Conservation (phyloP, 2,797 vertebrate species). For the Xenops minutus region DNA sequence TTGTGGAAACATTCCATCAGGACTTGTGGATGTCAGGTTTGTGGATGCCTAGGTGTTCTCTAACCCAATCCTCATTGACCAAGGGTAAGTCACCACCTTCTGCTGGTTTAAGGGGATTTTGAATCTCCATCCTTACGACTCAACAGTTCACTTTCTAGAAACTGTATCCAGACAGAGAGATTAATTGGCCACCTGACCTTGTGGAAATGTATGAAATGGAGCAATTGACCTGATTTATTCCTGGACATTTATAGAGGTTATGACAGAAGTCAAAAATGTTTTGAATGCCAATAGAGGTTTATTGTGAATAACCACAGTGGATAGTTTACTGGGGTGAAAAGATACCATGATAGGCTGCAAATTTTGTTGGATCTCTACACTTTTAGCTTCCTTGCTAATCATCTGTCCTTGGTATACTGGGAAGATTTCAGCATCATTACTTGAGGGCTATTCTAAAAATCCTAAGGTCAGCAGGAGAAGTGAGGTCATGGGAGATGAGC, state of each 20-base stretch:
- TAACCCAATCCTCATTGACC: not conserved
- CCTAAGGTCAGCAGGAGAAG: not conserved
- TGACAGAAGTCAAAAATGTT: not conserved
- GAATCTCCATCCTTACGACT: not conserved
- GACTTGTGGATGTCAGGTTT: not conserved
- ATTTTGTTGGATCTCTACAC: not conserved
- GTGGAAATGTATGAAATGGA: not conserved
- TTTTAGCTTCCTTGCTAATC: not conserved
- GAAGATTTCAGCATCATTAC: not conserved
- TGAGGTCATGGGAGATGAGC: not conserved
- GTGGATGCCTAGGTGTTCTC: not conserved
- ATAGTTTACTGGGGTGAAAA: not conserved
- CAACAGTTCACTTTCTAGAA: not conserved
- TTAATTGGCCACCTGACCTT: not conserved
- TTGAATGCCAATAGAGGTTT: not conserved
- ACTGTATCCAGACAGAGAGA: not conserved
- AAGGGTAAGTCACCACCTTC: not conserved
- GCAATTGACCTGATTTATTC: not conserved
- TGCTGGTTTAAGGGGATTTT: not conserved
- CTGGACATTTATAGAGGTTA: not conserved
- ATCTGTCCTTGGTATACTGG: accelerated
- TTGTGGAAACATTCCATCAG: not conserved
- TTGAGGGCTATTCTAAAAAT: not conserved
- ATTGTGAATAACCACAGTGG: not conserved
- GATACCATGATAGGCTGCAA: not conserved